Conservation (phyloP, 2,888 invertebrate genomes). For the Drosophila subsilvestris region DNA sequence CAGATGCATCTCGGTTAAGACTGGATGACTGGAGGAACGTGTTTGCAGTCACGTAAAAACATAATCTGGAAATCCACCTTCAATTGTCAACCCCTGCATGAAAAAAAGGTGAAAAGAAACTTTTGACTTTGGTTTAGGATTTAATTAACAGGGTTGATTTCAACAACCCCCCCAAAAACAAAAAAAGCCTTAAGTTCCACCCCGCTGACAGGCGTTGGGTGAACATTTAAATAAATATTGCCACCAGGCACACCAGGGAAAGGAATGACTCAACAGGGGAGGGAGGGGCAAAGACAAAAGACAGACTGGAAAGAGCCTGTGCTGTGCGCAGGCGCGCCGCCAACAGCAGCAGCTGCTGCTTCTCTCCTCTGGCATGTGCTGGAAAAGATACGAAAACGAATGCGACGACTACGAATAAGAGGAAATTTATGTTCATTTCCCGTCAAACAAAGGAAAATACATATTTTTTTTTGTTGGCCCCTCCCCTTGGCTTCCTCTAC, state of each 20-base stretch:
- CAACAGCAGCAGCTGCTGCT: conserved; percentile 31
- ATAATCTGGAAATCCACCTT: conserved; percentile 4
- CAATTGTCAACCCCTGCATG: conserved; percentile 15
- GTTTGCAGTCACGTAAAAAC: conserved; percentile 14
- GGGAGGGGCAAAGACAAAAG: background rate
- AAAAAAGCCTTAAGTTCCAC: conserved; percentile 10
- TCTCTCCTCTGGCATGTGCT: conserved; percentile 34
- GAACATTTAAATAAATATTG: conserved; percentile 10
- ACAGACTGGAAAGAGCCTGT: conserved; percentile 13
- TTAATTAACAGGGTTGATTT: conserved; percentile 49
- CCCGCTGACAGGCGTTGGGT: conserved; percentile 19
- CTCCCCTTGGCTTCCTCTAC: background rate
- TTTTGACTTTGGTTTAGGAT: conserved; percentile 51
- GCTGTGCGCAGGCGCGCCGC: conserved; percentile 24
- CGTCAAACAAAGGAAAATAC: conserved; percentile 24
- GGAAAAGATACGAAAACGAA: conserved; percentile 3
- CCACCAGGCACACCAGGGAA: background rate
- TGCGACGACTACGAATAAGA: background rate
- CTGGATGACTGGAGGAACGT: conserved; percentile 10
- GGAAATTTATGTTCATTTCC: conserved; percentile 22
- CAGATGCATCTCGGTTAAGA: conserved; percentile 4
- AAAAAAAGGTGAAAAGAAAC: conserved; percentile 30
- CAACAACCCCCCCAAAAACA: conserved; percentile 39
- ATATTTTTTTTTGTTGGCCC: conserved; percentile 7
- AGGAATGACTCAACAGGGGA: conserved; percentile 33